Conservation (phyloP, 2,797 vertebrate genomes). For the Borostomias antarcticus region DNA sequence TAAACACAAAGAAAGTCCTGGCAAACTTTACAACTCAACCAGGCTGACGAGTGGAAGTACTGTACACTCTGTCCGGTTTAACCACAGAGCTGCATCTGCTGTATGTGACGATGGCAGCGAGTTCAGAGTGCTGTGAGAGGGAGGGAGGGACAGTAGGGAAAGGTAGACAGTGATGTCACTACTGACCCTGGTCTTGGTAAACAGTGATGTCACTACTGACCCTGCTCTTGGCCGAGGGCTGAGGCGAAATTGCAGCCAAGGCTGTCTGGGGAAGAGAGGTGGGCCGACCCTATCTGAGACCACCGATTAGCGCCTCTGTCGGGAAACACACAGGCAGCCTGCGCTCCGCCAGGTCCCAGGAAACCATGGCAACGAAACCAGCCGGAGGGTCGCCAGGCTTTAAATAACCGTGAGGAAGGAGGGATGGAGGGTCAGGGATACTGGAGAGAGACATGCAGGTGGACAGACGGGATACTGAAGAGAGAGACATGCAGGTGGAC, state of each 20-base stretch:
- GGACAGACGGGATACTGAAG: neutral
- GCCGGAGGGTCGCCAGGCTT: neutral
- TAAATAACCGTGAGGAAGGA: neutral
- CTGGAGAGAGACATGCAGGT: neutral
- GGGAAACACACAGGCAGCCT: conserved; percentile 25
- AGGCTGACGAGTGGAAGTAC: no score
- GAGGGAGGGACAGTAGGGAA: neutral
- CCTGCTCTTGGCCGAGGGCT: neutral
- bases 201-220: no score
- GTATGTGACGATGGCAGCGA: no score
- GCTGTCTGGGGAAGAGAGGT: neutral
- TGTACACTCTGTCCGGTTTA: no score
- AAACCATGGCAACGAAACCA: conserved; percentile 37
- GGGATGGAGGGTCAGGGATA: neutral
- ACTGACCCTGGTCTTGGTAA: no score
- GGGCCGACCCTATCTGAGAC: neutral
- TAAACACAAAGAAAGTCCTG: no score
- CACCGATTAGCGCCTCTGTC: neutral
- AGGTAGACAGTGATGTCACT: neutral
- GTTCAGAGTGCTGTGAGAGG: no score
- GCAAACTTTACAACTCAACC: no score
- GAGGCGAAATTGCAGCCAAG: neutral
- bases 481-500: no score
- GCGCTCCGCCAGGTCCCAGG: conserved; percentile 22
- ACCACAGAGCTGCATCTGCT: no score